Conservation (phyloP, 2,797 vertebrate genomes). For the Melanitta fusca region DNA sequence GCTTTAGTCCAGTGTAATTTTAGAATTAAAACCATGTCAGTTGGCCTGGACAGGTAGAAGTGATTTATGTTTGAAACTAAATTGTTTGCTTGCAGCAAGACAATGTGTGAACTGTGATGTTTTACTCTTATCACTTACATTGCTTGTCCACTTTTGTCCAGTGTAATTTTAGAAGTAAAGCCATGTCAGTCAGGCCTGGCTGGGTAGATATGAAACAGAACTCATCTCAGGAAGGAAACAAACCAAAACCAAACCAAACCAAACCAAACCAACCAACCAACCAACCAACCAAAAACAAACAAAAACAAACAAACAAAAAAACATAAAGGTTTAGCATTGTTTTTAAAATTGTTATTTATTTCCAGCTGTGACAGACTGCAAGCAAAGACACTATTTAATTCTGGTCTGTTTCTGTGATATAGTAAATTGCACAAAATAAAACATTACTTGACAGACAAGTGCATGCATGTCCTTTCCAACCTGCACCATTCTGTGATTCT, state of each 20-base stretch:
- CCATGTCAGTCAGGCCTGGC: neutral
- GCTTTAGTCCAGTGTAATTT: neutral
- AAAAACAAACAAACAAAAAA: accelerated
- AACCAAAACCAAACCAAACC: no score
- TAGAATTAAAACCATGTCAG: neutral
- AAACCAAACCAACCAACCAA: no score
- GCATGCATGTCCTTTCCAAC: no score
- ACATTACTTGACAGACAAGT: neutral
- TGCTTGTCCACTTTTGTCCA: neutral
- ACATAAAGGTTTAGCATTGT: accelerated
- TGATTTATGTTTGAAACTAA: neutral
- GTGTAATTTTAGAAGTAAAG: neutral
- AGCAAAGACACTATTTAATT: neutral
- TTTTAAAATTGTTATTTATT: neutral
- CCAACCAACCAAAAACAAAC: neutral
- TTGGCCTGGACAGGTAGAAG: neutral
- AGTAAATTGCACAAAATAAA: neutral
- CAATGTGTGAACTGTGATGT: neutral
- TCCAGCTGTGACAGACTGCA: neutral
- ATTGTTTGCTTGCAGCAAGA: neutral
- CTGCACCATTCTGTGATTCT: no score
- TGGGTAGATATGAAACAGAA: neutral
- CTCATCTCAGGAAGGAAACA: neutral
- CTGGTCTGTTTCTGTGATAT: neutral
- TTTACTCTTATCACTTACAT: neutral